Evolutionary conservation across 2,113 vertebrate species (phyloP), one percentile per base, ranked within the genome.

Genomic region (Pelobates fuscus): DNA sequence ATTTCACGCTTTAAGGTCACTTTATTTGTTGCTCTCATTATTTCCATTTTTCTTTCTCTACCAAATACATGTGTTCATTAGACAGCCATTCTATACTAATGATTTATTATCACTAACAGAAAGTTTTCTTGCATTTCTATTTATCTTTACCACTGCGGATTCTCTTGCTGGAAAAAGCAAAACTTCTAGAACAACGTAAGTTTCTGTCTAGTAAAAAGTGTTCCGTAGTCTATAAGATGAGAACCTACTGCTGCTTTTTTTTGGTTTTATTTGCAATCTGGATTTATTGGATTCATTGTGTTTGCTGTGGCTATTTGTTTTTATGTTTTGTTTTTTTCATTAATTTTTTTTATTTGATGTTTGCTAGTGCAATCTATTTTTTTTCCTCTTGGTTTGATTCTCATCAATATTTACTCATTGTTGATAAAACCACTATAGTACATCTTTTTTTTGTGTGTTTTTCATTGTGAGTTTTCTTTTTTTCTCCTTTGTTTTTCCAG

Each of bases 171-270:
- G 87, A 84, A 88, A 94, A 95, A 95, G 91, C 92, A 87, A 95
- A 95, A 95, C 93, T 98, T 90, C 95, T 95, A 91, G 91, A 94
- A 87, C 90, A 91, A 94, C 94, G 96, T 98, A 98, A 98, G 97
- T 98, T 87, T 77, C 81, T 79, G 67, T 82, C 78, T 75, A 59
- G 21, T 77, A 70, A 73, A 15, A 26, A 21, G 71, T 54, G 70
- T 71, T 82, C 82, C 83, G 81, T 55, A 61, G 30, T 26, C 43
- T 23, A 46, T 46, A 37, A 77, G 75, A 70, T 27, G 29, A 81
- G 77, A 75, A 78, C 63, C 80, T 70, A 67, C 78, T 85, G 78
- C 61, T 84, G 78, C 61, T 84, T 80, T 68, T 73, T 74, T 67
- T 79, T 84, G 83, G 70, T 84, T n/a, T 74, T 80, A 81, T 79